Percentiles rank a stretch among this genome's conserved stretches.
phyloP scores from a whole-genome alignment of 2,888 invertebrate species.

The Agrenia bidenticulata region DNA sequence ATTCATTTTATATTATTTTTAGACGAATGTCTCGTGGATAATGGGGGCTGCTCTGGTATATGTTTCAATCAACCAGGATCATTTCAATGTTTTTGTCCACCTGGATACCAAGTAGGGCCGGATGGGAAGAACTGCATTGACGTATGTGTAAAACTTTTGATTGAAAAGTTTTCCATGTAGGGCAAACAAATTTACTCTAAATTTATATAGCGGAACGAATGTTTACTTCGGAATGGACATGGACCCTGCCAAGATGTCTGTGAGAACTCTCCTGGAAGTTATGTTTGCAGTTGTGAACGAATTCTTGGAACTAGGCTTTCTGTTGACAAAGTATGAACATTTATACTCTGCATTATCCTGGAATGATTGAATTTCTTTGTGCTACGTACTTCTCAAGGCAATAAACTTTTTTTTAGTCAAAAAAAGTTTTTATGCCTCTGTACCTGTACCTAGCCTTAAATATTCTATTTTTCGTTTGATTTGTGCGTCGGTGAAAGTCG shows the following conservation, averaged over 20 bases:
- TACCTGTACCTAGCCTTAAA: no score
- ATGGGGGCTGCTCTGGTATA: constrained; percentile 66
- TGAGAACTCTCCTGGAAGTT: constrained; percentile 63
- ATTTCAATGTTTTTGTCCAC: constrained; percentile 59
- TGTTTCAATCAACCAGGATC: constrained; percentile 65
- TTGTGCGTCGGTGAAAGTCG: no score
- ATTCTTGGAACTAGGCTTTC: constrained; percentile 64
- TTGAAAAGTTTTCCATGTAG: background rate
- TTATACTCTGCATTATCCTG: background rate
- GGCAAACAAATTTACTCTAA: no score
- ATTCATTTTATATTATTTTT: background rate
- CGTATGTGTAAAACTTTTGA: constrained; percentile 16
- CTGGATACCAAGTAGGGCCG: constrained; percentile 56
- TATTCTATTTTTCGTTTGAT: no score
- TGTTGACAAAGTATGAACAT: constrained; percentile 59
- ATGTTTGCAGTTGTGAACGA: constrained; percentile 63
- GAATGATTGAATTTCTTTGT: no score
- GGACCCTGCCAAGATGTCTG: constrained; percentile 68
- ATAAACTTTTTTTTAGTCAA: background rate
- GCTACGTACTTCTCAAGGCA: background rate
- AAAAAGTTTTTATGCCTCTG: constrained; percentile 1
- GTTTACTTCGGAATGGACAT: constrained; percentile 64
- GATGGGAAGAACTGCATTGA: constrained; percentile 55
- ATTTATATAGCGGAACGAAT: constrained; percentile 61
- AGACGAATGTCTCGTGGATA: constrained; percentile 63